Evolutionary conservation across 1,140 invertebrate genomes (phyloP).

Genomic region (Aphidius ervi): DNA sequence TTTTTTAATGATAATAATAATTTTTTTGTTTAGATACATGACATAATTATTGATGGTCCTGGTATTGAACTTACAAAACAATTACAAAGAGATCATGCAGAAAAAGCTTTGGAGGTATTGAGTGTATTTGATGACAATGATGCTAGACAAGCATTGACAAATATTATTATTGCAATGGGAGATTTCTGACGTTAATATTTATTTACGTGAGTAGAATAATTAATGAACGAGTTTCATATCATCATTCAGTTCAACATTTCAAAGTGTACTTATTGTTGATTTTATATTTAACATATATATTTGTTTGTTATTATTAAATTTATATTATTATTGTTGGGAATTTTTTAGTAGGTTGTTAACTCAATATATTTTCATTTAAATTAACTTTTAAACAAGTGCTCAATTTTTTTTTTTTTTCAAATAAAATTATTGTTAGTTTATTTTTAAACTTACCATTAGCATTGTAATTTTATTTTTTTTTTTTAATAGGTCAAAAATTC

Average conservation of each 20-base stretch:
- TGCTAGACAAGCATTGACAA: conserved; percentile 69
- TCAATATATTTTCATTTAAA: too few relatives aligned
- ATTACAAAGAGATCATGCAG: conserved; percentile 72
- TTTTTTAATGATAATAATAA: neutral
- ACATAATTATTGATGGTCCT: conserved; percentile 61
- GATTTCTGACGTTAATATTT: conserved; percentile 48
- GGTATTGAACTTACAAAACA: conserved; percentile 71
- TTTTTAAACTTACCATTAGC: too few relatives aligned
- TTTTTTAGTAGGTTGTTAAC: neutral
- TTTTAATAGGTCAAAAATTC: too few relatives aligned
- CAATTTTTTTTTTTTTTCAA: too few relatives aligned
- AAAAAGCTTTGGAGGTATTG: conserved; percentile 69
- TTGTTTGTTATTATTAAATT: conserved; percentile 2
- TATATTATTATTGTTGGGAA: conserved; percentile 6
- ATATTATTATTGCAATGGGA: conserved; percentile 78
- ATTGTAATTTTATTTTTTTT: too few relatives aligned
- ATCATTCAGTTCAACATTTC: conserved; percentile 10
- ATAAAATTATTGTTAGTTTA: too few relatives aligned
- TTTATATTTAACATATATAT: neutral
- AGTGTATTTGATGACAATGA: conserved; percentile 70
- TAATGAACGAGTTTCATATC: conserved; percentile 18
- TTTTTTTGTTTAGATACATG: conserved; percentile 58
- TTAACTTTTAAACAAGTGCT: too few relatives aligned
- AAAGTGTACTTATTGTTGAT: conserved; percentile 2
- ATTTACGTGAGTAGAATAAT: conserved; percentile 8